Base-by-base conservation (phyloP, 37 sponge, comb jelly and placozoan genomes). In the Spongilla lacustris region DNA sequence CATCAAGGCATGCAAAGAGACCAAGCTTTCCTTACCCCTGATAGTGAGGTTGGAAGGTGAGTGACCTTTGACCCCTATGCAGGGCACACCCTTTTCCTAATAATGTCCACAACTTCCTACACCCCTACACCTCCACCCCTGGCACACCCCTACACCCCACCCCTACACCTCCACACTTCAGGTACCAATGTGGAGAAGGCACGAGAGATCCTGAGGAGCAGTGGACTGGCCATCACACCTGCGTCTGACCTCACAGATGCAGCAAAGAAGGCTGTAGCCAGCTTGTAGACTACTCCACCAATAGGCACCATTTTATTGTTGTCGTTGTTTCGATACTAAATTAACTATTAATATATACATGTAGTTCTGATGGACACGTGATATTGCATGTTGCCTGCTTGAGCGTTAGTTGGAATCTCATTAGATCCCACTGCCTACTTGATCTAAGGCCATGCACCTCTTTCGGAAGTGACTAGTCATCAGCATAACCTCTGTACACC, bases 11-110 rank as follows among this genome's bases (percentile, higher is more conserved):
- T 93, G 96, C 71, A 91, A 86, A 46, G 87, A 95, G 74, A 88
- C 91, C n/a, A 72, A 84, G 8, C 74, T 98, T 66, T 71, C 85
- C 67, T 11, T 98, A 22, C 99, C 99, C 23, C 84, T 98, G 9
- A 91, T 98, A 0, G 99, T 95, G 31, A 86, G 99, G n/a, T 70
- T 98, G 81, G 93, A 96, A 89, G 99, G 99, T 83, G 73, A 69
- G 85, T 79, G 26, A 25, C 33, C 27, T 83, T 41, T 41, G 41
- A 41, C 41, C 41, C 6, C 41, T n/a, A n/a, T n/a, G n/a, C n/a
- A n/a, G n/a, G n/a, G n/a, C n/a, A n/a, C n/a, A n/a, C 41, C 41
- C 41, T 41, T 41, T 41, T 41, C 3, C 41, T 41, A 41, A 41
- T 41, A 41, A 41, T 58, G 19, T 58, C 12, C 19, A 14, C 21